Base-by-base conservation (phyloP, 2,113 vertebrate genomes). In the Capricornis sumatraensis region DNA sequence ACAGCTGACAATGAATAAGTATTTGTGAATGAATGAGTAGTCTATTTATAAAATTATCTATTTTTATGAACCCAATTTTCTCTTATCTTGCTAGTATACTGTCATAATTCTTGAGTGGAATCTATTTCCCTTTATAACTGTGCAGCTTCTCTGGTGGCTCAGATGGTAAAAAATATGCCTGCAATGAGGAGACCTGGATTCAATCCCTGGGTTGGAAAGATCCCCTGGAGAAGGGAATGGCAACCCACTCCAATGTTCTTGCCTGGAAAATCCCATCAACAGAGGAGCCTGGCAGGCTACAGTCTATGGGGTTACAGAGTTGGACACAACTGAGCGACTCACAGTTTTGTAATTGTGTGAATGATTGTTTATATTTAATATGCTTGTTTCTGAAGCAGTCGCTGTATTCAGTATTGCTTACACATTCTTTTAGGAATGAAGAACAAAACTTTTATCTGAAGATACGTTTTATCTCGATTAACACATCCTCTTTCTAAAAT, bases 401-500 rank as follows among this genome's bases (percentile, higher is more conserved):
- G 0, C 12, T 93, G 4, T 90, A 21, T 96, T 89, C 83, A 58
- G n/a, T 95, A 21, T 50, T 97, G 21, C 52, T 47, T 79, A 6
- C 33, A 91, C 28, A 58, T 78, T 88, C 30, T 94, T 87, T 91
- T 55, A 94, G 15, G 50, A 86, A 53, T 94, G 87, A 96, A 83
- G 47, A 91, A 71, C 28, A 84, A 83, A 95, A 89, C 33, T 84
- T 92, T 36, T 36, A 45, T 67, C 96, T 94, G 27, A 87, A 94
- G 95, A 82, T 94, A n/a, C 2, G 3, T 81, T 84, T 78, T 88
- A 52, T 94, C 55, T 97, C 60, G 27, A 62, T 55, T 43, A 86
- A 67, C n/a, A 96, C 28, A 81, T 64, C 30, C 15, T 87, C 40
- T 79, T 57, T 71, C 53, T 81, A 88, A 94, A 84, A 45, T 67